Evolutionary conservation across 2,888 invertebrate genomes (phyloP), one percentile per base, ranked within the genome.

Genomic region (Conops quadrifasciatus): DNA sequence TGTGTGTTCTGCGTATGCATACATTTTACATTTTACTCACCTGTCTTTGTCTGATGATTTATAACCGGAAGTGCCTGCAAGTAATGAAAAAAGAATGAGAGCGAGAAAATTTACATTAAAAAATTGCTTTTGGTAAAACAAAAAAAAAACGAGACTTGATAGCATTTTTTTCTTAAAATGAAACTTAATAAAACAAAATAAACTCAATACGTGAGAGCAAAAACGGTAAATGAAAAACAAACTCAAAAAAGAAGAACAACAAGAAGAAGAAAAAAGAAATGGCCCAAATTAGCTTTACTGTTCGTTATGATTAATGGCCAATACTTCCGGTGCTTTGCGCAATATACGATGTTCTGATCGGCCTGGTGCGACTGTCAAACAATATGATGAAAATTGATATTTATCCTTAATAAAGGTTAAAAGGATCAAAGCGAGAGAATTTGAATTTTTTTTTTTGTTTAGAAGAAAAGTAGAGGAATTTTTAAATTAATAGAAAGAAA

Each of bases 21-120:
- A 71, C 74, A 72, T 74, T 58, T 36, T 63, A 47, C 75, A 78
- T 75, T 77, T 76, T 78, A 80, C 91, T 91, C 87, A 94, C 93
- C 92, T 92, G 88, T 93, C 93, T 87, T 93, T 89, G 86, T 93
- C 93, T 81, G 92, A 90, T 86, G 93, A 92, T 88, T 93, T 92
- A 88, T 93, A 93, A 86, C 93, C 93, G 78, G 92, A 92, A 88
- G 92, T 91, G 84, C 92, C 93, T 93, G 90, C 74, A 89, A 88
- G 69, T 60, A 71, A 59, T 43, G 88, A 70, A 65, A 71, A 59
- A 15, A 36, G 72, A 71, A 78, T 66, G 69, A 75, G 72, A 72
- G 59, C 71, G 66, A 69, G 60, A 69, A n/a, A 72, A 58, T 60
- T 69, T 43, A 47, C n/a, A 65, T 71, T 64, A 67, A 53, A 64